A percentile compares a stretch with the other conserved stretches of the same genome.
phyloP scores from a whole-genome alignment of 2,797 vertebrate genomes.

The Enteromius mattozi region DNA sequence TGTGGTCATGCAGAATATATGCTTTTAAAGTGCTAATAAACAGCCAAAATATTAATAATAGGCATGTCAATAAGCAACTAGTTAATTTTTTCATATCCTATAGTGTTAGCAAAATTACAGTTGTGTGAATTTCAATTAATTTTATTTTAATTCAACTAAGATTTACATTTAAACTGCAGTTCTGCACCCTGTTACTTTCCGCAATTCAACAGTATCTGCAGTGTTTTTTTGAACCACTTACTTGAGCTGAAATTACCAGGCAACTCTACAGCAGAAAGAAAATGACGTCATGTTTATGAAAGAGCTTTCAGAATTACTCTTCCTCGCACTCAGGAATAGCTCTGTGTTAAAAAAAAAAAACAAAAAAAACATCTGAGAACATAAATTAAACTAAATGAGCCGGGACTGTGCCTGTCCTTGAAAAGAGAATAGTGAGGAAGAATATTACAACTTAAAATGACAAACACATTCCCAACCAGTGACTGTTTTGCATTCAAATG shows the following conservation, averaged over 20 bases:
- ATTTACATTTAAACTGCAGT: not conserved
- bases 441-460: constrained; percentile 63
- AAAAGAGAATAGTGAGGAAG: constrained; percentile 70
- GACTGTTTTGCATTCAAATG: constrained; percentile 49
- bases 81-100: no score
- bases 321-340: constrained; percentile 6
- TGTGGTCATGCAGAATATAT: no score
- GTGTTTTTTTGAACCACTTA: not conserved
- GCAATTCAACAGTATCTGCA: not conserved
- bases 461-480: constrained; percentile 25
- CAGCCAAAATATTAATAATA: no score
- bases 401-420: constrained; percentile 68
- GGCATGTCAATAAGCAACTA: no score
- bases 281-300: not conserved
- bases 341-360: not conserved
- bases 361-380: constrained; percentile 58
- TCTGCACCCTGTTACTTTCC: not conserved
- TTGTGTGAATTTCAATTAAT: not conserved
- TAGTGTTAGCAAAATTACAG: not conserved
- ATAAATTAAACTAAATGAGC: constrained; percentile 62
- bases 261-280: not conserved
- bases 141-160: not conserved
- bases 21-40: no score
- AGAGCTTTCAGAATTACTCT: not conserved
- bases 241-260: not conserved